phyloP scores from a whole-genome alignment of 1,140 invertebrate genomes.

The Polypedilum vanderplanki region DNA sequence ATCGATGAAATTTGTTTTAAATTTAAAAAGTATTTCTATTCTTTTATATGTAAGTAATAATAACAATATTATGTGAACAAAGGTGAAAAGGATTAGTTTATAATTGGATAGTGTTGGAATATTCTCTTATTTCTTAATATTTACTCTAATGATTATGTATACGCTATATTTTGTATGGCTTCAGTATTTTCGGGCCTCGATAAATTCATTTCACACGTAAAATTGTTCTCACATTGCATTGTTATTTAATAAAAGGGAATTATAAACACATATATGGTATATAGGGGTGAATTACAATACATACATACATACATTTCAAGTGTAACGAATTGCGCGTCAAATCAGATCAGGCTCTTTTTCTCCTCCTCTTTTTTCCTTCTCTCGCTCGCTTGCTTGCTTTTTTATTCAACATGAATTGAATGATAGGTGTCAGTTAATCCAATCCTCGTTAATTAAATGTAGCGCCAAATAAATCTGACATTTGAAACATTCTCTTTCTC shows the following conservation, averaged over 20 bases:
- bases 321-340: constrained; percentile 11
- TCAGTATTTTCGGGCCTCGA: not conserved
- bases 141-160: too few species aligned
- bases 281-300: constrained; percentile 11
- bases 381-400: too few species aligned
- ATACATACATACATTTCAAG: not conserved
- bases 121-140: too few species aligned
- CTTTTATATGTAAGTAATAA: too few species aligned
- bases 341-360: not conserved
- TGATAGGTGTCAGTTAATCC: constrained; percentile 17
- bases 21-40: too few species aligned
- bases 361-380: not conserved
- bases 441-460: constrained; percentile 19
- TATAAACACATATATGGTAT: not conserved
- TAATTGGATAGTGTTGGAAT: too few species aligned
- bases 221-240: not conserved
- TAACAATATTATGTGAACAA: too few species aligned
- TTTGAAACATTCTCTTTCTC: not conserved
- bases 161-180: not conserved
- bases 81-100: too few species aligned
- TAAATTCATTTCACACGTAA: constrained; percentile 9
- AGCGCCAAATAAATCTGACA: constrained; percentile 16
- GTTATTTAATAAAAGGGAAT: constrained; percentile 1
- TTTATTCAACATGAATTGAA: not conserved
- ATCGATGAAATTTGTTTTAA: too few species aligned